Conservation (phyloP, 1,140 invertebrate genomes). For the Heliconius melpomene region DNA sequence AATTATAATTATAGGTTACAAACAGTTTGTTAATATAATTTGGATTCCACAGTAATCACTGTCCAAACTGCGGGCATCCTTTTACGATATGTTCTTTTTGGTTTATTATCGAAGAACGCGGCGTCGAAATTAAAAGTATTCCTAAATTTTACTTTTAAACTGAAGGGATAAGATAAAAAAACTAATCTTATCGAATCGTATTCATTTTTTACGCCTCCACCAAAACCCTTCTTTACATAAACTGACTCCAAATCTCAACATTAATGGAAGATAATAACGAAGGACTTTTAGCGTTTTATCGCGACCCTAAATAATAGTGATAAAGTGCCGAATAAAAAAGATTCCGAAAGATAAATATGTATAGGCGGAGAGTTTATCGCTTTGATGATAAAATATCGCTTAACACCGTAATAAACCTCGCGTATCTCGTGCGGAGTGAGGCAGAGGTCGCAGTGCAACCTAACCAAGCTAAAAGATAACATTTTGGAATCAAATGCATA, state of each 20-base stretch:
- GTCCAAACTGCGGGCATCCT: neutral
- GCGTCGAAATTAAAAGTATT: conserved; percentile 19
- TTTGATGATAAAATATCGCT: conserved; percentile 68
- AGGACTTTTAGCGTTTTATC: conserved; percentile 62
- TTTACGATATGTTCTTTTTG: conserved; percentile 11
- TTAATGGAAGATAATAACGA: conserved; percentile 43
- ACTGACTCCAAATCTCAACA: conserved; percentile 42
- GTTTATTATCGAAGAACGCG: neutral
- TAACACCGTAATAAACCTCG: conserved; percentile 63
- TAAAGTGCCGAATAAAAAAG: conserved; percentile 74
- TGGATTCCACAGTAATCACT: neutral
- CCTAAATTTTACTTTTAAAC: conserved; percentile 25
- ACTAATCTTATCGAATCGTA: conserved; percentile 31
- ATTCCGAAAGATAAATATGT: conserved; percentile 67
- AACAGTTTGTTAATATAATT: conserved; percentile 14
- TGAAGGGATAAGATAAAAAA: conserved; percentile 16
- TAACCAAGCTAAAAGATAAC: conserved; percentile 23
- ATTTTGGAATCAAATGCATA: conserved; percentile 20
- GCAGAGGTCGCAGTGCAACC: conserved; percentile 40
- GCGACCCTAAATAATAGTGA: conserved; percentile 73
- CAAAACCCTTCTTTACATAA: conserved; percentile 40
- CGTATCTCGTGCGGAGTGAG: conserved; percentile 59
- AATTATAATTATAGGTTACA: conserved; percentile 1
- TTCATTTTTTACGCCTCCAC: conserved; percentile 31
- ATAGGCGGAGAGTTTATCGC: conserved; percentile 58